Percentiles rank a stretch among this genome's conserved stretches.
These are phyloP conservation scores for Notarius quadriscutis DNA, from an alignment of 2,113 vertebrate genomes.

Conservation along the genomic window DNA sequence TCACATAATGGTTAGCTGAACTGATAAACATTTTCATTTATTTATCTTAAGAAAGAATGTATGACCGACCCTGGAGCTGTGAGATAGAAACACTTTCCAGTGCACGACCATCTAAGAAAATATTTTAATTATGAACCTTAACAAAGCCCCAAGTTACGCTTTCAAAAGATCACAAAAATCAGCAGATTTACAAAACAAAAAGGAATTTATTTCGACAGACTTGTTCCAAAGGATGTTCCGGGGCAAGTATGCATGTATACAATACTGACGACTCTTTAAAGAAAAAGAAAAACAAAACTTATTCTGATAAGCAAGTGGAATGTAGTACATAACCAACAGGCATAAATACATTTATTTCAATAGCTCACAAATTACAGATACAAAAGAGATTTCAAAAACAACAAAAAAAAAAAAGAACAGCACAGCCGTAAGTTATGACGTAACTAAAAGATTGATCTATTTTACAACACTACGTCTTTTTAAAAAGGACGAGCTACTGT, in stretches of 20 bases:
- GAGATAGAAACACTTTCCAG: not conserved
- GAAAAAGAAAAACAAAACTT: constrained; percentile 57
- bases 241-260: constrained; percentile 50
- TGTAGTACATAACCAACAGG: constrained; percentile 78
- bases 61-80: not conserved
- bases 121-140: not conserved
- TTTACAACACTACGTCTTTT: constrained; percentile 70
- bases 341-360: constrained; percentile 80
- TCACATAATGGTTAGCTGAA: not conserved
- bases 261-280: constrained; percentile 57
- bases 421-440: constrained; percentile 84
- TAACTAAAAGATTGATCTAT: constrained; percentile 80
- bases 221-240: constrained; percentile 60
- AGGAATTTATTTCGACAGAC: constrained; percentile 62
- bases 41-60: not conserved
- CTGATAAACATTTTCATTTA: not conserved
- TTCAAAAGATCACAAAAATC: not conserved
- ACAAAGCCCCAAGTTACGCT: not conserved
- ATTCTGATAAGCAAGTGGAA: constrained; percentile 70
- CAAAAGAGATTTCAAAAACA: constrained; percentile 49
- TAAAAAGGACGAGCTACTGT: constrained; percentile 79
- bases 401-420: constrained; percentile 77
- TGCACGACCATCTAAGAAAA: not conserved
- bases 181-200: constrained; percentile 55
- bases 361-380: constrained; percentile 85